Percentiles rank a stretch among this genome's conserved stretches.
Evolutionary conservation across 2,797 vertebrate genomes (phyloP).

Genomic region (Pteropus rufus): DNA sequence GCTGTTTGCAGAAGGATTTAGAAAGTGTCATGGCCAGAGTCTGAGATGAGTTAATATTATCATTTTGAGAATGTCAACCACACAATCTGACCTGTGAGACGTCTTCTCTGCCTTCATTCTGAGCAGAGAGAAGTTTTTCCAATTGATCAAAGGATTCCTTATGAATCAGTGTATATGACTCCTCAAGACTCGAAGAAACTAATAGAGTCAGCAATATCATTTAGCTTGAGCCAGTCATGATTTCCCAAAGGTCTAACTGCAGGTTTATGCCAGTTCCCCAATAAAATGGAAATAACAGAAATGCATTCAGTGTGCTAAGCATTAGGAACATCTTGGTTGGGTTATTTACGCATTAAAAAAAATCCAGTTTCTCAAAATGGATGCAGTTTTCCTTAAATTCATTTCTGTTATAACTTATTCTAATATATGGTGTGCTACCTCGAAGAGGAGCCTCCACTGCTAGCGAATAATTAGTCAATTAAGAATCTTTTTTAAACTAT

Average conservation of each 20-base stretch:
- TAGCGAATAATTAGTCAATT: not conserved
- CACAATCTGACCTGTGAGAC: not conserved
- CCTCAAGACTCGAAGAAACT: not conserved
- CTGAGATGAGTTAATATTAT: not conserved
- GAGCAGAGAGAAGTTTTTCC: not conserved
- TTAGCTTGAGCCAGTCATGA: conserved; percentile 24
- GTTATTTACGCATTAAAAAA: not conserved
- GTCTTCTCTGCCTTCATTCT: not conserved
- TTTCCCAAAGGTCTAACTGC: conserved; percentile 38
- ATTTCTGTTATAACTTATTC: not conserved
- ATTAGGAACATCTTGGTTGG: not conserved
- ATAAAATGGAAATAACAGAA: conserved; percentile 44
- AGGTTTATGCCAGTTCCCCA: not conserved
- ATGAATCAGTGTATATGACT: not conserved
- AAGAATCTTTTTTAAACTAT: not conserved
- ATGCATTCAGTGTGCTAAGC: not conserved
- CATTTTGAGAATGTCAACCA: not conserved
- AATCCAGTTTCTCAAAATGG: not conserved
- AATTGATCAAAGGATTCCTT: conserved; percentile 27
- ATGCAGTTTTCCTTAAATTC: not conserved
- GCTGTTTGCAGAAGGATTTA: conserved; percentile 13
- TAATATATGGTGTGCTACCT: not conserved
- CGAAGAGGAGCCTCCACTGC: not conserved
- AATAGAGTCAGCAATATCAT: conserved; percentile 10
- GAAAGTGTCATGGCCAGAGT: not conserved